Evolutionary conservation across 2,797 vertebrate genomes (phyloP).

Genomic region (Macropus fuliginosus): DNA sequence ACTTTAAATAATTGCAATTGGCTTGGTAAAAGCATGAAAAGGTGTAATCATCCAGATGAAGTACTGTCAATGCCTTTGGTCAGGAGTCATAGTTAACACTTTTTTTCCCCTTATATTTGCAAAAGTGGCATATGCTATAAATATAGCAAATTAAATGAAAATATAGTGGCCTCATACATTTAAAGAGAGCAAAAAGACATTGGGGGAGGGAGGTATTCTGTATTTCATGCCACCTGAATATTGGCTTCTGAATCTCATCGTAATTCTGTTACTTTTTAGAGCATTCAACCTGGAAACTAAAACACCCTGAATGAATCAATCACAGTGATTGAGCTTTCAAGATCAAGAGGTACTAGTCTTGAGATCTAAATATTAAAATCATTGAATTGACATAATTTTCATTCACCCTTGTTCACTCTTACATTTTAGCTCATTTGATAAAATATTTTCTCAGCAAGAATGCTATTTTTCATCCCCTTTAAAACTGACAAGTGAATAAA

Average conservation of each 20-base stretch:
- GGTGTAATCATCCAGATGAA: not conserved
- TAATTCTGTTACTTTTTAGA: conserved; percentile 22
- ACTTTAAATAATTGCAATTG: not conserved
- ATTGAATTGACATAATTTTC: not conserved
- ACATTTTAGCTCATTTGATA: not conserved
- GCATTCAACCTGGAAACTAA: conserved; percentile 10
- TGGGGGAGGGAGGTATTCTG: not conserved
- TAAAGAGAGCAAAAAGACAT: not conserved
- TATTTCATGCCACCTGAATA: not conserved
- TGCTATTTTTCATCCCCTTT: not conserved
- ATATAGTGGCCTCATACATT: not conserved
- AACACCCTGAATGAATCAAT: not conserved
- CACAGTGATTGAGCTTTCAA: conserved; percentile 13
- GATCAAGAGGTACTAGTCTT: not conserved
- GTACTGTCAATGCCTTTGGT: not conserved
- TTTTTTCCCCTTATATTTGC: not conserved
- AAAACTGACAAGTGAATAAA: conserved; percentile 7
- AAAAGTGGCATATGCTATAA: conserved; percentile 20
- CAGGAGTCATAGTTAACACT: not conserved
- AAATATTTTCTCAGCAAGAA: conserved; percentile 1
- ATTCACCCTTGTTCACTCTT: not conserved
- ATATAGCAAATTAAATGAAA: not conserved
- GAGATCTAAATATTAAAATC: not conserved
- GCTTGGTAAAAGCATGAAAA: not conserved
- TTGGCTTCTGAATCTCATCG: conserved; percentile 1